Conservation (phyloP, 2,888 invertebrate genomes). For the Junonia oenone region DNA sequence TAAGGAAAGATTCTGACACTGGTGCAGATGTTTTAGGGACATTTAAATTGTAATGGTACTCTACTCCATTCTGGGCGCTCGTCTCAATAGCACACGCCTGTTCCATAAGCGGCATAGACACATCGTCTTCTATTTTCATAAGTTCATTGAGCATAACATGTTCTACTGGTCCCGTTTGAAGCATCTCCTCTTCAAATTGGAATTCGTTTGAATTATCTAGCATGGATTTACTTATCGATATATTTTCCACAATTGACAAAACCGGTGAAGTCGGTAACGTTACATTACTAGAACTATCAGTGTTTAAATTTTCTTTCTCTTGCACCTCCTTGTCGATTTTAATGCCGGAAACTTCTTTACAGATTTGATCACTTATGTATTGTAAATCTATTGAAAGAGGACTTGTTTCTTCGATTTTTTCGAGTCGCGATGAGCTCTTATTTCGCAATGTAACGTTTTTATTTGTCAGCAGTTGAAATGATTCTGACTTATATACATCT, state of each 20-base stretch:
- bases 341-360: constrained; percentile 2
- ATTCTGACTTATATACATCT: constrained; percentile 55
- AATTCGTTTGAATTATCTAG: constrained; percentile 34
- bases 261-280: constrained; percentile 63
- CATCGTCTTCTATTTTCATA: constrained; percentile 45
- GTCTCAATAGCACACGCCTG: constrained; percentile 46
- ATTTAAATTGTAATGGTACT: constrained; percentile 28
- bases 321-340: constrained; percentile 5
- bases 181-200: constrained; percentile 14
- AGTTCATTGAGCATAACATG: constrained; percentile 39
- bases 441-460: constrained; percentile 14
- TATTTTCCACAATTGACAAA: constrained; percentile 63
- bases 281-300: constrained; percentile 48
- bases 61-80: constrained; percentile 22
- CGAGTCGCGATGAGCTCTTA: constrained; percentile 35
- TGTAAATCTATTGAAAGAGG: constrained; percentile 24
- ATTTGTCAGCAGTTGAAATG: constrained; percentile 54
- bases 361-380: constrained; percentile 18
- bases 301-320: constrained; percentile 11
- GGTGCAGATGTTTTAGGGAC: constrained; percentile 22
- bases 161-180: constrained; percentile 18
- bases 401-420: constrained; percentile 46
- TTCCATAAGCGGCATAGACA: constrained; percentile 56
- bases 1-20: constrained; percentile 46
- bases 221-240: constrained; percentile 51